These are phyloP conservation scores for Actenoides lindsayi DNA, from an alignment of 2,113 vertebrate genomes.

Conservation along the genomic window DNA sequence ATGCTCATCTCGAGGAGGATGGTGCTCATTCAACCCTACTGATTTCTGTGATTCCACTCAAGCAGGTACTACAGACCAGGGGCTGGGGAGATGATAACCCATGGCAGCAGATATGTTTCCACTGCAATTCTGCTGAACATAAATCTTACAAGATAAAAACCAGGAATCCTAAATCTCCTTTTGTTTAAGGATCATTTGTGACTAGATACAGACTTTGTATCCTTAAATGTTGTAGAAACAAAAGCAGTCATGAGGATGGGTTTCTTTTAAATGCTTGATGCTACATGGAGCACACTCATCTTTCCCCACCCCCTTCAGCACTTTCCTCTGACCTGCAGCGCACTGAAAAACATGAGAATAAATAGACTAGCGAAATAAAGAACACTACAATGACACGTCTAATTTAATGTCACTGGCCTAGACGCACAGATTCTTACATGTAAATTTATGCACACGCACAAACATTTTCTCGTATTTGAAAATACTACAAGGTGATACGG, in stretches of 20 bases:
- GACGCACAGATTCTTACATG: neutral
- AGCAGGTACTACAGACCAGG: neutral
- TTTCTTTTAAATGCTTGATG: neutral
- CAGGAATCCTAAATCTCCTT: neutral
- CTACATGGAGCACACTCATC: neutral
- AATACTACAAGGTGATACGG: neutral
- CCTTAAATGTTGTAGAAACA: neutral
- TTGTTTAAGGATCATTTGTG: neutral
- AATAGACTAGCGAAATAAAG: neutral
- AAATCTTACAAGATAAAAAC: neutral
- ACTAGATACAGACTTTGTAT: neutral
- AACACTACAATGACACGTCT: neutral
- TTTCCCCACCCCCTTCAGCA: neutral
- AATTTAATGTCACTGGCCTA: neutral
- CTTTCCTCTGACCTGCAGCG: constrained; percentile 38
- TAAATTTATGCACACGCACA: neutral
- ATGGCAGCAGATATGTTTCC: neutral
- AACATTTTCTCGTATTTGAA: neutral
- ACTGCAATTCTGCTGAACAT: neutral
- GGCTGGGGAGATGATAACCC: neutral
- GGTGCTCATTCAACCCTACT: neutral
- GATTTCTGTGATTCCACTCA: neutral
- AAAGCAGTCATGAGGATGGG: neutral
- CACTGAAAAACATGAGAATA: neutral
- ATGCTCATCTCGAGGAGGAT: neutral